A percentile compares a stretch with the other conserved stretches of the same genome.
phyloP scores from a whole-genome alignment of 1,140 invertebrate species.

The Brachionus rubens region DNA sequence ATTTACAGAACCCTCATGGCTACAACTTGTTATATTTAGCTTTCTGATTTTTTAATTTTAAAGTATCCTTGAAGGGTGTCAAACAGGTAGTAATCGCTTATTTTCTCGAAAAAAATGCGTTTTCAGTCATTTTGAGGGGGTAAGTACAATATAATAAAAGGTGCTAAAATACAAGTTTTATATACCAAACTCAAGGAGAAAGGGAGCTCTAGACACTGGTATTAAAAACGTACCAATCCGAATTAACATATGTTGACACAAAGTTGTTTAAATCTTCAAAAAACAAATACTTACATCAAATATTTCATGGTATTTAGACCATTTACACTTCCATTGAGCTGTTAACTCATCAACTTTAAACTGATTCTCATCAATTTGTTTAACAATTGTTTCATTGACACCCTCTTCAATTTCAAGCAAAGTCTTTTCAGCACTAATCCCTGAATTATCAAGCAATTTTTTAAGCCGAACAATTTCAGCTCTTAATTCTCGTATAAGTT shows the following conservation, averaged over 20 bases:
- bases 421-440: not conserved
- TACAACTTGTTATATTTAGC: no score
- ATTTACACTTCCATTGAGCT: conserved; percentile 40
- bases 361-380: conserved; percentile 2
- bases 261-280: not conserved
- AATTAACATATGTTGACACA: no score
- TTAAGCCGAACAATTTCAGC: conserved; percentile 62
- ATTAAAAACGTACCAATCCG: no score
- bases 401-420: not conserved
- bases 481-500: conserved; percentile 64
- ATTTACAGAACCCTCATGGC: no score
- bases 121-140: no score
- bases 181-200: no score
- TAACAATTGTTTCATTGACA: not conserved
- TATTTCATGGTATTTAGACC: conserved; percentile 4
- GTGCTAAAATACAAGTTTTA: no score
- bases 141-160: no score
- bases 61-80: no score
- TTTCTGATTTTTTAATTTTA: no score
- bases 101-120: not conserved
- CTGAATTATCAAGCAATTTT: not conserved
- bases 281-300: not conserved
- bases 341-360: not conserved
- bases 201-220: no score
- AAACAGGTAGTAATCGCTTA: no score